Conservation (phyloP, 2,797 vertebrate genomes). For the Acipenser ruthenus region DNA sequence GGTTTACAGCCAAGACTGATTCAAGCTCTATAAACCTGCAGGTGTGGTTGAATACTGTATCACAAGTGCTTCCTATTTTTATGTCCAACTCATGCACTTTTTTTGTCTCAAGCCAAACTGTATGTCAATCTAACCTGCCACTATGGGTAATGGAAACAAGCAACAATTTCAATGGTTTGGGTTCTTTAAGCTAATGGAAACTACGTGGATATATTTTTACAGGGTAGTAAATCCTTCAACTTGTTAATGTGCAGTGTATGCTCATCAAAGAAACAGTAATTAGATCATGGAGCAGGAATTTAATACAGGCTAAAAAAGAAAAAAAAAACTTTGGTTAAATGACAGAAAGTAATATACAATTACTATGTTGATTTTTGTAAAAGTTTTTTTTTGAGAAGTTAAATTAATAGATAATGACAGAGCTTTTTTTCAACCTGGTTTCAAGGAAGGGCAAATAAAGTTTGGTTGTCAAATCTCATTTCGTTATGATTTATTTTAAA, state of each 20-base stretch:
- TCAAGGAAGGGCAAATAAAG: background rate
- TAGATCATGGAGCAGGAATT: slow-evolving; percentile 40
- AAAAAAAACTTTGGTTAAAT: slow-evolving; percentile 48
- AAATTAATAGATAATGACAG: slow-evolving; percentile 33
- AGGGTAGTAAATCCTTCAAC: slow-evolving; percentile 16
- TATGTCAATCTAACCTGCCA: too few species aligned
- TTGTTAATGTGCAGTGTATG: slow-evolving; percentile 39
- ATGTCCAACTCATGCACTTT: too few species aligned
- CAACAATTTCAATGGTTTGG: too few species aligned
- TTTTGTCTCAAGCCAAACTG: too few species aligned
- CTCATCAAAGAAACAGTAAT: slow-evolving; percentile 36
- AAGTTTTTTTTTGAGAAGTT: slow-evolving; percentile 33
- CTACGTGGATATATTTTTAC: slow-evolving; percentile 43
- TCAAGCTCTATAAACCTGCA: too few species aligned
- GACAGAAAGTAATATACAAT: slow-evolving; percentile 28
- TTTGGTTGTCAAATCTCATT: slow-evolving; percentile 8
- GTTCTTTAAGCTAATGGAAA: slow-evolving; percentile 42
- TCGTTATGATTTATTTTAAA: slow-evolving; percentile 1
- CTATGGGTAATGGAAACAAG: too few species aligned
- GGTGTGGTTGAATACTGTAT: too few species aligned
- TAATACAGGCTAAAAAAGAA: slow-evolving; percentile 32
- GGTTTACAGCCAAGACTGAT: too few species aligned
- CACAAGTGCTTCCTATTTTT: too few species aligned
- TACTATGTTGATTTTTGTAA: slow-evolving; percentile 28
- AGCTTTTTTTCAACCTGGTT: background rate